Conservation (phyloP, 1,140 invertebrate genomes). For the Drosophila nasuta region DNA sequence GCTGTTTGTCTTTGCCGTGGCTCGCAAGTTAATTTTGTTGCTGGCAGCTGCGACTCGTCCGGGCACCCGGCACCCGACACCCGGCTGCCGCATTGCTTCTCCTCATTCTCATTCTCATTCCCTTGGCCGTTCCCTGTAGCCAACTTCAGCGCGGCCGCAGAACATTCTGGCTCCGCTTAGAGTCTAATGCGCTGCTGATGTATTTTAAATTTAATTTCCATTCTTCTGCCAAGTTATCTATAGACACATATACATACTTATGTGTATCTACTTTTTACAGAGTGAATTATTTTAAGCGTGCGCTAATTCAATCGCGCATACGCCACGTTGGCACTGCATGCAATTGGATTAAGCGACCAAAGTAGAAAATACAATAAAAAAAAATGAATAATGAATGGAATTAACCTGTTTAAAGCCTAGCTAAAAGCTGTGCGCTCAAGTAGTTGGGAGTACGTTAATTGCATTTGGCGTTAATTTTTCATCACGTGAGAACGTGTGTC, state of each 20-base stretch:
- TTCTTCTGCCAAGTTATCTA: constrained; percentile 13
- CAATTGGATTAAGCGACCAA: constrained; percentile 61
- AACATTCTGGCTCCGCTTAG: constrained; percentile 1
- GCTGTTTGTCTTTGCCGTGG: constrained; percentile 72
- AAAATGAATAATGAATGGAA: background rate
- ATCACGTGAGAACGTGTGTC: constrained; percentile 41
- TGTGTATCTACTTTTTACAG: constrained; percentile 28
- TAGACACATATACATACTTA: constrained; percentile 9
- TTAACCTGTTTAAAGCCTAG: constrained; percentile 26
- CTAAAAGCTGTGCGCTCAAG: constrained; percentile 74
- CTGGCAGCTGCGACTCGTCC: constrained; percentile 50
- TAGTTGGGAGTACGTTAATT: constrained; percentile 64
- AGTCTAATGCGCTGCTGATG: constrained; percentile 66
- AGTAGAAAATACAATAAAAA: background rate
- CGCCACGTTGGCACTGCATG: constrained; percentile 46
- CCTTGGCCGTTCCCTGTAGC: background rate
- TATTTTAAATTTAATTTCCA: constrained; percentile 77
- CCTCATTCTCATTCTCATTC: background rate
- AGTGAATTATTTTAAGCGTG: constrained; percentile 6
- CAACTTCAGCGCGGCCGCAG: background rate
- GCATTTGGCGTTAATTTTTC: constrained; percentile 62
- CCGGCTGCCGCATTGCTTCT: background rate
- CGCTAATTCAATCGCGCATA: constrained; percentile 69
- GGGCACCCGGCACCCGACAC: background rate
- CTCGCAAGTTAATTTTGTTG: constrained; percentile 71